phyloP scores from a whole-genome alignment of 2,888 invertebrate species.

The Nebria brevicollis region DNA sequence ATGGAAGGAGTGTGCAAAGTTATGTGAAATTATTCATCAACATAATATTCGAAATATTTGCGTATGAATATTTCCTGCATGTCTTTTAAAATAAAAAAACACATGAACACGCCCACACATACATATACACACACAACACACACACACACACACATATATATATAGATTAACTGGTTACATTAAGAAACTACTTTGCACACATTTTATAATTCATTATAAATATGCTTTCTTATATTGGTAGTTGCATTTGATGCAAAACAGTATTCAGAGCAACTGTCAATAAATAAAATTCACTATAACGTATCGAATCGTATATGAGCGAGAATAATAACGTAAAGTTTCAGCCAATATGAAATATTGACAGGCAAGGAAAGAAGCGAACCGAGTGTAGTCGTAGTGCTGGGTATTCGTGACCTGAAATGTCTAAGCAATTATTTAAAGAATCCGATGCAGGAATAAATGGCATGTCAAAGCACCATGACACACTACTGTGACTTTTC shows the following conservation, averaged over 20 bases:
- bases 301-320: neutral
- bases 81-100: no score
- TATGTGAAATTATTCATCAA: no score
- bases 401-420: neutral
- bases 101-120: no score
- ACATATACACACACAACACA: no score
- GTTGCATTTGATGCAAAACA: neutral
- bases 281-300: neutral
- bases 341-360: neutral
- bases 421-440: slow-evolving; percentile 1
- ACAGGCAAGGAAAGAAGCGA: neutral
- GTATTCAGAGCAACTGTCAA: neutral
- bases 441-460: slow-evolving; percentile 1
- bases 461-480: neutral
- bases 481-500: slow-evolving; percentile 1
- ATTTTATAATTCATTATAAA: neutral
- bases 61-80: no score
- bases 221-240: neutral
- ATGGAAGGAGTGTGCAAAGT: no score
- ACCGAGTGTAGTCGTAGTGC: neutral
- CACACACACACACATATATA: no score
- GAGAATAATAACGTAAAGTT: neutral
- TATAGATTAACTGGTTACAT: no score
- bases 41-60: no score
- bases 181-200: no score